These are phyloP conservation scores for Drosophila pandora DNA, from an alignment of 1,140 invertebrate species.

Conservation along the genomic window DNA sequence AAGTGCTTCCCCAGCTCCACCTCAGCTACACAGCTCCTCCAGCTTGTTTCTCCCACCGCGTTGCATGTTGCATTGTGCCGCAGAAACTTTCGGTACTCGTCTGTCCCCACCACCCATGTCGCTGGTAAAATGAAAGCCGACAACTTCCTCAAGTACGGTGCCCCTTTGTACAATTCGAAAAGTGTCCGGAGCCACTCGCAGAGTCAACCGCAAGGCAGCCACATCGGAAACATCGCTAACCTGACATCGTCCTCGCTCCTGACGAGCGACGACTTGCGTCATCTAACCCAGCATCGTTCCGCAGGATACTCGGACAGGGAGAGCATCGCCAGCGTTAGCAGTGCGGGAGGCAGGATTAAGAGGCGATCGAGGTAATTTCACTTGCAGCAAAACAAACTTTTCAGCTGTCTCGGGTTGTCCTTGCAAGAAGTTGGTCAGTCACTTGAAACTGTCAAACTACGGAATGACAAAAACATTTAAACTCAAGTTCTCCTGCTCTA, in stretches of 20 bases:
- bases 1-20: constrained; percentile 43
- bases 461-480: constrained; percentile 24
- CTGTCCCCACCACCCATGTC: constrained; percentile 21
- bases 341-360: constrained; percentile 57
- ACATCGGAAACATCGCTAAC: constrained; percentile 45
- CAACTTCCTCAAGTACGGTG: constrained; percentile 74
- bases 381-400: background rate
- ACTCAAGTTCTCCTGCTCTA: background rate
- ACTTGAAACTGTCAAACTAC: constrained; percentile 1
- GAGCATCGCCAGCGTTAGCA: constrained; percentile 69
- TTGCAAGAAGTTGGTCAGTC: background rate
- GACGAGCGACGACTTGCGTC: constrained; percentile 64
- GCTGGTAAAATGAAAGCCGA: constrained; percentile 81
- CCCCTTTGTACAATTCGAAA: constrained; percentile 74
- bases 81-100: constrained; percentile 54
- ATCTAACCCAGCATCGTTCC: constrained; percentile 50
- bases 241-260: constrained; percentile 44
- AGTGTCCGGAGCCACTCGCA: constrained; percentile 68
- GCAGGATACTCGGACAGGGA: constrained; percentile 65
- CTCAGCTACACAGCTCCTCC: background rate
- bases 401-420: background rate
- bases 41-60: constrained; percentile 11
- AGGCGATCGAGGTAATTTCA: constrained; percentile 59
- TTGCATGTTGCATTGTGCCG: constrained; percentile 68
- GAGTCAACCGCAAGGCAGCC: constrained; percentile 53